These are phyloP conservation scores for Microchirus variegatus DNA, from an alignment of 2,797 vertebrate species.

Conservation along the genomic window DNA sequence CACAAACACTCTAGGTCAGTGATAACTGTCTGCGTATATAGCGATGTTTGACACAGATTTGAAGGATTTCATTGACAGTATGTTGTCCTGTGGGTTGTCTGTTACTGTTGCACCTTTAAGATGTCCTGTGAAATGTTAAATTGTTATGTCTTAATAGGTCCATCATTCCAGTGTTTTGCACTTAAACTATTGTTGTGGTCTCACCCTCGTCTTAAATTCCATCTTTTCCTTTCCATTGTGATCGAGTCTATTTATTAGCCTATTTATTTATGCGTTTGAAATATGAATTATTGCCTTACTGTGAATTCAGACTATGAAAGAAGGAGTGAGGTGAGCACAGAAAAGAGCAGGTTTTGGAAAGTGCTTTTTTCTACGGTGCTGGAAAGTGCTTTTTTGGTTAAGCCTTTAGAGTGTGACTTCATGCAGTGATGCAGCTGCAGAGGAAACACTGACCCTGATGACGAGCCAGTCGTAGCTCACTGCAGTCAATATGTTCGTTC, in stretches of 20 bases:
- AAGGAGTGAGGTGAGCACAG: background rate
- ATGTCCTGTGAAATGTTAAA: constrained; percentile 9
- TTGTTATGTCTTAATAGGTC: background rate
- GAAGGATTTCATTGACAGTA: too few relatives aligned
- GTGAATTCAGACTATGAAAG: background rate
- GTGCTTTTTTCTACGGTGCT: constrained; percentile 5
- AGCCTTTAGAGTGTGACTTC: constrained; percentile 27
- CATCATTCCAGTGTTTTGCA: constrained; percentile 26
- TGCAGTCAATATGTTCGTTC: too few relatives aligned
- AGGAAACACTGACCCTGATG: too few relatives aligned
- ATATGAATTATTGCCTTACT: constrained; percentile 8
- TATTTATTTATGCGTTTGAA: constrained; percentile 43
- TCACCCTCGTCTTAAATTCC: background rate
- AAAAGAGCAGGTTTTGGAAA: background rate
- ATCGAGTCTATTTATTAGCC: constrained; percentile 45
- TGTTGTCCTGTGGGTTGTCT: too few relatives aligned
- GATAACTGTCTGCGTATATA: too few relatives aligned
- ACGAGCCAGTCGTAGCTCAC: too few relatives aligned
- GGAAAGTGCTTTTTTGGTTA: constrained; percentile 20
- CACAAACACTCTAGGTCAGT: too few relatives aligned
- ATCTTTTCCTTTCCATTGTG: background rate
- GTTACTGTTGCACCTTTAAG: too few relatives aligned
- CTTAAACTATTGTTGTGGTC: background rate
- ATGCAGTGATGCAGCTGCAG: background rate
- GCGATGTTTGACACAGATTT: too few relatives aligned